phyloP scores from a whole-genome alignment of 2,113 vertebrate genomes.

The Anhinga anhinga region DNA sequence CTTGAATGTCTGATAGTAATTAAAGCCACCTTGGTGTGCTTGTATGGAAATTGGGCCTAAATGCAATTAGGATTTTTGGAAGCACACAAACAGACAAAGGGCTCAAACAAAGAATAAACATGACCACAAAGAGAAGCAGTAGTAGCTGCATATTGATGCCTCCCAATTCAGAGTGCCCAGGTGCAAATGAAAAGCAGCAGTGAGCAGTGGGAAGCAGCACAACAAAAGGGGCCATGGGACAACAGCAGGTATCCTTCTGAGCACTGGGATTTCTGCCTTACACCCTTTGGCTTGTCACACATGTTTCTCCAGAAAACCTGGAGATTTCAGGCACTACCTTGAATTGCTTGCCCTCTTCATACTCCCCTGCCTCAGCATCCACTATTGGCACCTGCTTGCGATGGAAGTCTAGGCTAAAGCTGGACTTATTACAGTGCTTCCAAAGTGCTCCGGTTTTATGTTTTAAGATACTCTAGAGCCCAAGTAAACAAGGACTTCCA shows the following conservation, averaged over 20 bases:
- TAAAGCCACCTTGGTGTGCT: not conserved
- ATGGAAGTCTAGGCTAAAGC: not conserved
- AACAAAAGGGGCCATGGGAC: not conserved
- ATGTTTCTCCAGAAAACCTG: rapidly evolving
- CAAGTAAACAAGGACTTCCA: not conserved
- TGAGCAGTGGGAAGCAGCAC: not conserved
- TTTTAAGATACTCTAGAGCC: not conserved
- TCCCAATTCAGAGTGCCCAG: not conserved
- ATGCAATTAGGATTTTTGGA: not conserved
- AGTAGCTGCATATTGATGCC: not conserved
- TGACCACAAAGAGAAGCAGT: not conserved
- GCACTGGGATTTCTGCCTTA: not conserved
- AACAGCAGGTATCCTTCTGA: not conserved
- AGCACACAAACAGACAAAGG: not conserved
- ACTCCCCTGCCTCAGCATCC: not conserved
- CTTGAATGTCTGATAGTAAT: not conserved
- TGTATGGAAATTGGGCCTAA: not conserved
- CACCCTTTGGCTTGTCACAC: not conserved
- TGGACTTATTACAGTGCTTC: not conserved
- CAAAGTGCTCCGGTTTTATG: rapidly evolving
- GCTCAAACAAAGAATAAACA: not conserved
- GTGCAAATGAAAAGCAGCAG: not conserved
- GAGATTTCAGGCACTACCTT: not conserved
- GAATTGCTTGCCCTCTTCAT: not conserved
- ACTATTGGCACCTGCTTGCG: not conserved